Percentiles rank a stretch among this genome's conserved stretches.
Evolutionary conservation across 2,888 invertebrate genomes (phyloP).

Genomic region (Malthinus seriepunctatus): DNA sequence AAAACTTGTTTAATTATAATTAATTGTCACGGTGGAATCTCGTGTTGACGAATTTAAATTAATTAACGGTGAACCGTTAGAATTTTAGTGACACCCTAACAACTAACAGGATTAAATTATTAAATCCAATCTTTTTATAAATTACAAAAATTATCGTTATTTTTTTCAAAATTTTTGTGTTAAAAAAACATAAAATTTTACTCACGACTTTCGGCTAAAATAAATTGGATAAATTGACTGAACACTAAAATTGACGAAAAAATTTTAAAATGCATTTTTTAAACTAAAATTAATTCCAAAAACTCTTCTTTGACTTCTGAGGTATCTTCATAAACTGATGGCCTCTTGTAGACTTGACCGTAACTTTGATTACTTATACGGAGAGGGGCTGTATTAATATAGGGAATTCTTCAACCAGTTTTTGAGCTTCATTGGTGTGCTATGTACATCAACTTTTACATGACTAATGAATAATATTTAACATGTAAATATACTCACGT

Average conservation of each 20-base stretch:
- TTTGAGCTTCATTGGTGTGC: constrained; percentile 6
- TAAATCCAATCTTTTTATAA: background rate
- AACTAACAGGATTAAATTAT: too few relatives aligned
- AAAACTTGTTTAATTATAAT: background rate
- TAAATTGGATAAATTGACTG: background rate
- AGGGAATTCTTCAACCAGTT: constrained; percentile 21
- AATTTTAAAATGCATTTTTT: background rate
- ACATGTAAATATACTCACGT: background rate
- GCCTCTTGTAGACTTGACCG: constrained; percentile 48
- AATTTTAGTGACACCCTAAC: background rate
- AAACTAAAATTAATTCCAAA: background rate
- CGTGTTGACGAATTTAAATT: background rate
- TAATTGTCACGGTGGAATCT: background rate
- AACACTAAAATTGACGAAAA: background rate
- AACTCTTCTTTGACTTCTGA: constrained; percentile 22
- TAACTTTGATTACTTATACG: constrained; percentile 43
- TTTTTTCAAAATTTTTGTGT: background rate
- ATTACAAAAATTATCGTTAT: background rate
- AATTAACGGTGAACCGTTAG: constrained; percentile 5
- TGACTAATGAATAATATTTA: background rate
- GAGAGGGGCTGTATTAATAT: constrained; percentile 19
- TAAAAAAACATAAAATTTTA: background rate
- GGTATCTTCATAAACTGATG: constrained; percentile 44
- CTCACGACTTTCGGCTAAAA: background rate
- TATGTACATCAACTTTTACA: background rate